Evolutionary conservation across 1,140 invertebrate genomes (phyloP).

Genomic region (Platyura marginata): DNA sequence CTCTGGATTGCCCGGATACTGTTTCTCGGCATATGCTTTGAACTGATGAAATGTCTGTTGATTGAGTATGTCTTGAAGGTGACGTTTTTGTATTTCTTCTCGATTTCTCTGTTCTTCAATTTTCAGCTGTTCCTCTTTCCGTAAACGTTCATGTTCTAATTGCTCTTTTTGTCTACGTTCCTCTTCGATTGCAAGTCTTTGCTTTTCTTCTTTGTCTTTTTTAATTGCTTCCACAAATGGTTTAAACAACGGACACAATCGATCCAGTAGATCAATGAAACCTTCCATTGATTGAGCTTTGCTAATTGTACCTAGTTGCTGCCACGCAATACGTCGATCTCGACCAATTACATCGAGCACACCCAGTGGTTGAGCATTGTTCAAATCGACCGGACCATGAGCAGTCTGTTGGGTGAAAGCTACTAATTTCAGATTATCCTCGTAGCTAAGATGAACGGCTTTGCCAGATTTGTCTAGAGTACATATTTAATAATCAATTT

Average conservation of each 20-base stretch:
- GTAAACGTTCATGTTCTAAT: conserved; percentile 28
- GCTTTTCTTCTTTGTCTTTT: conserved; percentile 62
- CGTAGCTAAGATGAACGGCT: conserved; percentile 82
- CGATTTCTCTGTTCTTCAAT: conserved; percentile 32
- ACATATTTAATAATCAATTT: conserved; percentile 1
- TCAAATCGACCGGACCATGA: conserved; percentile 63
- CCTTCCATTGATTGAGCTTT: conserved; percentile 75
- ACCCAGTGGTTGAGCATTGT: conserved; percentile 67
- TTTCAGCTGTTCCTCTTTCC: conserved; percentile 33
- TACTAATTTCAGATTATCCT: conserved; percentile 79
- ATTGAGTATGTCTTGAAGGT: conserved; percentile 91
- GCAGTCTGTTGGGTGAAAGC: conserved; percentile 82
- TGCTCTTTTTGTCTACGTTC: conserved; percentile 17
- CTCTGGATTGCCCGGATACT: conserved; percentile 77
- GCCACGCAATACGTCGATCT: conserved; percentile 85
- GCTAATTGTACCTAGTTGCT: conserved; percentile 68
- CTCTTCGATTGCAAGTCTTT: conserved; percentile 18
- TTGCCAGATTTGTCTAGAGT: conserved; percentile 85
- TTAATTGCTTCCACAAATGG: conserved; percentile 83
- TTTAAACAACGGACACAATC: conserved; percentile 70
- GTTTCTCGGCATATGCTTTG: conserved; percentile 81
- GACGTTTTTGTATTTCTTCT: conserved; percentile 47
- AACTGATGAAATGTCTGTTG: conserved; percentile 93
- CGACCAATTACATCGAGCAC: conserved; percentile 89
- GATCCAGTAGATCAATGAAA: conserved; percentile 76